Conservation (phyloP, 2,113 vertebrate species). For the Archocentrus centrarchus region DNA sequence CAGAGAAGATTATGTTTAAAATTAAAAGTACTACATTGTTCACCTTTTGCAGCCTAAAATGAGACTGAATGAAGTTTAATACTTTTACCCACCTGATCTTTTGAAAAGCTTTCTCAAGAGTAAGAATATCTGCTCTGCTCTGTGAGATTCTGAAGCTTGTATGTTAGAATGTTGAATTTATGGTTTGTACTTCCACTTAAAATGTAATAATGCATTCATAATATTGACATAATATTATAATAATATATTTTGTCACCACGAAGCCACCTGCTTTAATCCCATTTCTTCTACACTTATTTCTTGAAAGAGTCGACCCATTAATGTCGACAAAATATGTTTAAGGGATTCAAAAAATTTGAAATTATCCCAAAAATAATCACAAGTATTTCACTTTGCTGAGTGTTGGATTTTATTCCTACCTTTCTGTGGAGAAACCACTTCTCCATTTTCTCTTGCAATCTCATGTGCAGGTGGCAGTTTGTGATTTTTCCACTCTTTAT, state of each 20-base stretch:
- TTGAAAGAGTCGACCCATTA: not conserved
- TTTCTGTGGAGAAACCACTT: conserved; percentile 86
- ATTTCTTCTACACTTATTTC: not conserved
- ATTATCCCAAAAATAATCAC: not conserved
- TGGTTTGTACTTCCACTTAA: not conserved
- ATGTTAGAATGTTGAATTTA: not conserved
- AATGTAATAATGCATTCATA: not conserved
- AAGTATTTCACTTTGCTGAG: not conserved
- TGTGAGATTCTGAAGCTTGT: not conserved
- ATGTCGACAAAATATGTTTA: not conserved
- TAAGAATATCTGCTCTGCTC: rapidly evolving
- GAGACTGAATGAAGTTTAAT: rapidly evolving
- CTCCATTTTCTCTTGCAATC: conserved; percentile 91
- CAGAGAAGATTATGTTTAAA: not conserved
- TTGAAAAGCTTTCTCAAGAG: not conserved
- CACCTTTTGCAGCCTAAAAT: not conserved
- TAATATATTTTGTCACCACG: rapidly evolving
- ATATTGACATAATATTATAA: not conserved
- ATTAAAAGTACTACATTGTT: not conserved
- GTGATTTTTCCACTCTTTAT: conserved; percentile 90
- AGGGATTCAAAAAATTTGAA: not conserved
- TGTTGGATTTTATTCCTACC: conserved; percentile 72
- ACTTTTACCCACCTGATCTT: not conserved
- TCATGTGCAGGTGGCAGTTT: conserved; percentile 88
- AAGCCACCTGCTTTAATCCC: not conserved